phyloP scores from a whole-genome alignment of 2,888 invertebrate genomes.

The Melanchra persicariae region DNA sequence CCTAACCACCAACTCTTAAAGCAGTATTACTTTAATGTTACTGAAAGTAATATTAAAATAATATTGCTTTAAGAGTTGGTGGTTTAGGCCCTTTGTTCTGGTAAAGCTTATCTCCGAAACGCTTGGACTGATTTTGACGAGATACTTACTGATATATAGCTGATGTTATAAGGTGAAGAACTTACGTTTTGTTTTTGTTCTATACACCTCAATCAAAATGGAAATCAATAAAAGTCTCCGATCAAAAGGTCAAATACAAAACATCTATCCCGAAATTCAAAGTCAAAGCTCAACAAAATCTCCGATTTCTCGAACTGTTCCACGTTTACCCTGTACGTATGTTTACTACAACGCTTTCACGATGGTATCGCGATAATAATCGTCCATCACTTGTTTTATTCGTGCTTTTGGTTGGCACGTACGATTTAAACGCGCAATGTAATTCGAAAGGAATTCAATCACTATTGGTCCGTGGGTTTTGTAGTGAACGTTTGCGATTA shows the following conservation, averaged over 20 bases:
- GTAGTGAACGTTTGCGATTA: constrained; percentile 36
- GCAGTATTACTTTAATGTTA: too few species aligned
- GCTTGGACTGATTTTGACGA: too few species aligned
- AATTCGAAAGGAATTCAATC: constrained; percentile 32
- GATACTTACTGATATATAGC: too few species aligned
- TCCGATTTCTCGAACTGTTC: constrained; percentile 33
- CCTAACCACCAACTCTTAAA: too few species aligned
- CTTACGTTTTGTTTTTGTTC: too few species aligned
- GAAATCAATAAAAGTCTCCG: constrained; percentile 15
- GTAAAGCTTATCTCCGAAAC: too few species aligned
- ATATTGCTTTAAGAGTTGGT: too few species aligned
- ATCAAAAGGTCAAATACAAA: constrained; percentile 33
- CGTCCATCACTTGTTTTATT: constrained; percentile 49
- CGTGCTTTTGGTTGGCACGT: constrained; percentile 22
- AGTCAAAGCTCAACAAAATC: constrained; percentile 19
- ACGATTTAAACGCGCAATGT: constrained; percentile 48
- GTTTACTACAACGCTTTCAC: constrained; percentile 28
- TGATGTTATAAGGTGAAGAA: too few species aligned
- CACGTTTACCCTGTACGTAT: constrained; percentile 34
- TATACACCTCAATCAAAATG: constrained; percentile 14
- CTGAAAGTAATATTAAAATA: too few species aligned
- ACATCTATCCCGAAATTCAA: neutral
- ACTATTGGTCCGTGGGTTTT: constrained; percentile 15
- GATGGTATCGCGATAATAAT: constrained; percentile 46
- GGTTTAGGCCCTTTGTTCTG: too few species aligned